phyloP scores from a whole-genome alignment of 2,797 vertebrate species.

The Crenichthys baileyi region DNA sequence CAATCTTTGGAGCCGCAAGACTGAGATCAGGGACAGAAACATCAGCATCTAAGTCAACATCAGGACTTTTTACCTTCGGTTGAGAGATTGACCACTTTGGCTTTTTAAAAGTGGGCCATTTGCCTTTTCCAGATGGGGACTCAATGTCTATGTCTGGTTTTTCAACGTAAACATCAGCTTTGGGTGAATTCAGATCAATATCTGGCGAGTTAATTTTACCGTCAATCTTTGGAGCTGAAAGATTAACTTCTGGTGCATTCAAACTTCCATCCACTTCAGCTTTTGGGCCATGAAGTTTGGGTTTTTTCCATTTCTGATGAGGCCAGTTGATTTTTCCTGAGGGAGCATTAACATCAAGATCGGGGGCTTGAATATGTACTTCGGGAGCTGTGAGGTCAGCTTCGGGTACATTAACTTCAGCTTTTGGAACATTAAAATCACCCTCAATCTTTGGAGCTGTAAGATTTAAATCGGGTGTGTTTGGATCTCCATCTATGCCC shows the following conservation, averaged over 20 bases:
- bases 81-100: conserved; percentile 38
- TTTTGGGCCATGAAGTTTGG: conserved; percentile 61
- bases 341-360: conserved; percentile 52
- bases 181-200: conserved; percentile 47
- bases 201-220: conserved; percentile 45
- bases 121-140: conserved; percentile 62
- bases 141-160: conserved; percentile 41
- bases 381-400: conserved; percentile 43
- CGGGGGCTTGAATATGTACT: conserved; percentile 51
- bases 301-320: conserved; percentile 69
- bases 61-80: conserved; percentile 55
- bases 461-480: conserved; percentile 51
- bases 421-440: conserved; percentile 56
- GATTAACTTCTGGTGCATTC: conserved; percentile 49
- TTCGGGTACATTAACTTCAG: conserved; percentile 63
- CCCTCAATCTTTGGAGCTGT: conserved; percentile 59
- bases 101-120: conserved; percentile 59
- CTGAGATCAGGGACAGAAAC: conserved; percentile 47
- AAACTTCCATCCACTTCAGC: conserved; percentile 57
- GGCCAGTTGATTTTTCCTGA: conserved; percentile 72
- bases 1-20: conserved; percentile 45
- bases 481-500: conserved; percentile 37
- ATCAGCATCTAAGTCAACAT: conserved; percentile 48
- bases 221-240: conserved; percentile 52
- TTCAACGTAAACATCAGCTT: conserved; percentile 39